A percentile compares a stretch with the other conserved stretches of the same genome.
Conservation (phyloP, 1,140 invertebrate genomes). For the Bombus confusus region DNA sequence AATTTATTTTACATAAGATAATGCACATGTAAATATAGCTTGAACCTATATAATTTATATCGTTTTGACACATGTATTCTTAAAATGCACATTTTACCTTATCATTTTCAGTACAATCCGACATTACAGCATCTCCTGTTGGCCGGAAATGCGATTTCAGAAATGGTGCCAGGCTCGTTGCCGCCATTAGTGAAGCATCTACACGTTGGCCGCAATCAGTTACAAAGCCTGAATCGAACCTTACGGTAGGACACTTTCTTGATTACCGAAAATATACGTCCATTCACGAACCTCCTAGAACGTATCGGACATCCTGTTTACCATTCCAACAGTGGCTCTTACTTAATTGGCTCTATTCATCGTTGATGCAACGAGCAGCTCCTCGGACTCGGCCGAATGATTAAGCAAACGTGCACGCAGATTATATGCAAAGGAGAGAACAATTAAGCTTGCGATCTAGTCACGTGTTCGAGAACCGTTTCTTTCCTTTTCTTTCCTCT, state of each 20-base stretch:
- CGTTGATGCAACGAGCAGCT: constrained; percentile 38
- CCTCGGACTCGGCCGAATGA: constrained; percentile 42
- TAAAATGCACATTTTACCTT: constrained; percentile 8
- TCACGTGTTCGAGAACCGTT: constrained; percentile 22
- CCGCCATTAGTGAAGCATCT: constrained; percentile 86
- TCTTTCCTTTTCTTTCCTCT: background rate
- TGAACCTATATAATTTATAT: background rate
- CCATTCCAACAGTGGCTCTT: constrained; percentile 41
- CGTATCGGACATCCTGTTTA: constrained; percentile 60
- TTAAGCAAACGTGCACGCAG: constrained; percentile 35
- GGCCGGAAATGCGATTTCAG: constrained; percentile 87
- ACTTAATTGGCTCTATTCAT: constrained; percentile 55
- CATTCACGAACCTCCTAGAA: constrained; percentile 6
- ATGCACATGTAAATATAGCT: background rate
- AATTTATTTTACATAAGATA: background rate
- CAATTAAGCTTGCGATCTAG: constrained; percentile 32
- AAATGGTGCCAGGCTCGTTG: constrained; percentile 86
- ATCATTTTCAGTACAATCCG: constrained; percentile 85
- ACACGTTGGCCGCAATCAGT: constrained; percentile 88
- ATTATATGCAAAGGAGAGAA: constrained; percentile 37
- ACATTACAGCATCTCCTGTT: constrained; percentile 87
- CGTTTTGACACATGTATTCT: background rate
- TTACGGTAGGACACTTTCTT: constrained; percentile 81
- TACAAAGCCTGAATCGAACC: constrained; percentile 88
- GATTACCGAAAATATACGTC: constrained; percentile 20